These are phyloP conservation scores for Centropyge bicolor DNA, from an alignment of 2,797 vertebrate species.

Conservation along the genomic window DNA sequence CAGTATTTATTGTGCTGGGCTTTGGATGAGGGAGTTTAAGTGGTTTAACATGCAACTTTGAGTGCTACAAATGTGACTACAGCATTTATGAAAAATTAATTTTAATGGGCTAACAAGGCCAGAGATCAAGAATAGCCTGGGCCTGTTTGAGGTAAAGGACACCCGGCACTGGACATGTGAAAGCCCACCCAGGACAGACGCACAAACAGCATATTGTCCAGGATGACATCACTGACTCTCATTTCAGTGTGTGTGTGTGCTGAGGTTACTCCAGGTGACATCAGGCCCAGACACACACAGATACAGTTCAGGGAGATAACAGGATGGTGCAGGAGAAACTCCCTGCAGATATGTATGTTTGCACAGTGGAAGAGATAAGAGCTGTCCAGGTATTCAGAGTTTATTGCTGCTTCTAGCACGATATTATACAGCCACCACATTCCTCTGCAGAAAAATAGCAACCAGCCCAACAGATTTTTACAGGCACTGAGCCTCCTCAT, in stretches of 20 bases:
- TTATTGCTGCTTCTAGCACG: slow-evolving; percentile 28
- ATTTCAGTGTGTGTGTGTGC: slow-evolving; percentile 44
- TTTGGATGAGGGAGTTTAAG: slow-evolving; percentile 17
- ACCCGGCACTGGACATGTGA: slow-evolving; percentile 26
- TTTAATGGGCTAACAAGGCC: slow-evolving; percentile 4
- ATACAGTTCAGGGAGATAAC: slow-evolving; percentile 40
- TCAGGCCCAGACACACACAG: slow-evolving; percentile 31
- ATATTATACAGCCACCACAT: slow-evolving; percentile 31
- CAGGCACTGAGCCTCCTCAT: neutral
- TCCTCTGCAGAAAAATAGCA: slow-evolving; percentile 24
- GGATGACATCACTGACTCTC: slow-evolving; percentile 58
- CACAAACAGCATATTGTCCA: slow-evolving; percentile 64
- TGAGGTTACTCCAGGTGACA: slow-evolving; percentile 58
- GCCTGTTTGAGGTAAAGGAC: slow-evolving; percentile 31
- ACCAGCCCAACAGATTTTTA: slow-evolving; percentile 11
- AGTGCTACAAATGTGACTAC: neutral
- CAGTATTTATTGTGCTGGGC: neutral
- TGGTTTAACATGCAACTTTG: neutral
- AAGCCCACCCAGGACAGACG: slow-evolving; percentile 34
- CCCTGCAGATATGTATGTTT: neutral
- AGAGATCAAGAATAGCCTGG: slow-evolving; percentile 21
- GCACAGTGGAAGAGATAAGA: slow-evolving; percentile 2
- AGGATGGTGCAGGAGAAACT: slow-evolving; percentile 17
- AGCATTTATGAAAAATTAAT: neutral
- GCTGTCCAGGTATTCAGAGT: slow-evolving; percentile 6